phyloP scores from a whole-genome alignment of 2,797 vertebrate genomes.

The Falco columbarius region DNA sequence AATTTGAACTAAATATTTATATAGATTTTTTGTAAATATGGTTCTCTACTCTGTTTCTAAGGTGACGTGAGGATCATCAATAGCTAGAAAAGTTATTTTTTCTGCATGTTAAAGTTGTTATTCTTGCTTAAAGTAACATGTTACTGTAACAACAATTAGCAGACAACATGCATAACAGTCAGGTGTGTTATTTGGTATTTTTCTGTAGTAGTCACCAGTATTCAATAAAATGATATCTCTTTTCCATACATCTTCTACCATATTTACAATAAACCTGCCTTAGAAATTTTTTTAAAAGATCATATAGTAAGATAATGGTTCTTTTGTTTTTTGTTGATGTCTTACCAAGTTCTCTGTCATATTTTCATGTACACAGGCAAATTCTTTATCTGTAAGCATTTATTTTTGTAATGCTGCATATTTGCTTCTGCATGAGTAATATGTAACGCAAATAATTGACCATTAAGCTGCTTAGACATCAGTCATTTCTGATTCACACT shows the following conservation, averaged over 20 bases:
- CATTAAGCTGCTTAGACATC: neutral
- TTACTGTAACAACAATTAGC: neutral
- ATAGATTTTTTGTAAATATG: neutral
- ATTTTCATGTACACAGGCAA: neutral
- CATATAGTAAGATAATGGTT: neutral
- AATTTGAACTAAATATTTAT: neutral
- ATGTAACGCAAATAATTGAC: neutral
- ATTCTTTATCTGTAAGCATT: neutral
- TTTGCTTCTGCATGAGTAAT: neutral
- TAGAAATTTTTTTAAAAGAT: neutral
- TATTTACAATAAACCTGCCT: neutral
- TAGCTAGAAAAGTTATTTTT: neutral
- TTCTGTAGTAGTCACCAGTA: neutral
- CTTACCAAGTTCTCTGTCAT: neutral
- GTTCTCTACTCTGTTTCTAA: neutral
- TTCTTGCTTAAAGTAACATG: neutral
- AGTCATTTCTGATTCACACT: neutral
- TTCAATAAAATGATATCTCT: neutral
- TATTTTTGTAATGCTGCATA: neutral
- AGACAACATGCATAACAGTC: fast-evolving
- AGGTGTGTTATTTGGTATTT: neutral
- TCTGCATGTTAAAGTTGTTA: neutral
- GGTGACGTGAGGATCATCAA: neutral
- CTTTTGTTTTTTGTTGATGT: neutral
- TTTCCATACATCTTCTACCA: neutral